A percentile compares a stretch with the other conserved stretches of the same genome.
phyloP scores from a whole-genome alignment of 2,113 vertebrate species.

The Takifugu bimaculatus region DNA sequence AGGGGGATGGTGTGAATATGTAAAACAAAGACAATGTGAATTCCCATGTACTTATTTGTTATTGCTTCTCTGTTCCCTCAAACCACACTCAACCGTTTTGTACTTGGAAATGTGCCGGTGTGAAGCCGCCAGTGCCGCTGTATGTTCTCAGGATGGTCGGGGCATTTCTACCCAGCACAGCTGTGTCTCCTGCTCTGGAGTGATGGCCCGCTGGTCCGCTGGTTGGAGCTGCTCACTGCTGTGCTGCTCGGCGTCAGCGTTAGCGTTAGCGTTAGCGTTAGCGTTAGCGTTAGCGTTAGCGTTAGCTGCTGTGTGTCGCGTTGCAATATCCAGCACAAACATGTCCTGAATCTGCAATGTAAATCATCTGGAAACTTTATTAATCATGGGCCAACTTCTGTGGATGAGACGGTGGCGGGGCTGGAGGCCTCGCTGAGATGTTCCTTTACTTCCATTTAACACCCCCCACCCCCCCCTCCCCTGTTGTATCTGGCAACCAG shows the following conservation, averaged over 20 bases:
- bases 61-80: constrained; percentile 68
- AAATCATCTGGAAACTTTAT: constrained; percentile 70
- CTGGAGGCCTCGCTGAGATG: constrained; percentile 63
- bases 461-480: constrained; percentile 43
- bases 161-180: constrained; percentile 59
- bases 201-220: constrained; percentile 68
- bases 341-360: constrained; percentile 64
- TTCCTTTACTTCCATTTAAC: constrained; percentile 70
- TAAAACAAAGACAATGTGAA: constrained; percentile 72
- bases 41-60: constrained; percentile 74
- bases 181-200: constrained; percentile 54
- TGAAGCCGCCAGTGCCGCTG: constrained; percentile 53
- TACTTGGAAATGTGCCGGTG: constrained; percentile 65
- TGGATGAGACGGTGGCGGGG: constrained; percentile 57
- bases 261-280: too few relatives aligned
- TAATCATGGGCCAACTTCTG: constrained; percentile 66
- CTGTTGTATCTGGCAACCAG: constrained; percentile 58
- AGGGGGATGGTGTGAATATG: constrained; percentile 64
- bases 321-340: constrained; percentile 20
- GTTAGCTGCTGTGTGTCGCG: constrained; percentile 10
- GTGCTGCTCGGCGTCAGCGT: constrained; percentile 20
- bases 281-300: too few relatives aligned
- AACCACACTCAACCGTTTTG: constrained; percentile 71
- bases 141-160: constrained; percentile 59
- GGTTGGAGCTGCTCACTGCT: constrained; percentile 49